These are phyloP conservation scores for Holacanthella duospinosa DNA, from an alignment of 2,888 invertebrate genomes.

Conservation along the genomic window DNA sequence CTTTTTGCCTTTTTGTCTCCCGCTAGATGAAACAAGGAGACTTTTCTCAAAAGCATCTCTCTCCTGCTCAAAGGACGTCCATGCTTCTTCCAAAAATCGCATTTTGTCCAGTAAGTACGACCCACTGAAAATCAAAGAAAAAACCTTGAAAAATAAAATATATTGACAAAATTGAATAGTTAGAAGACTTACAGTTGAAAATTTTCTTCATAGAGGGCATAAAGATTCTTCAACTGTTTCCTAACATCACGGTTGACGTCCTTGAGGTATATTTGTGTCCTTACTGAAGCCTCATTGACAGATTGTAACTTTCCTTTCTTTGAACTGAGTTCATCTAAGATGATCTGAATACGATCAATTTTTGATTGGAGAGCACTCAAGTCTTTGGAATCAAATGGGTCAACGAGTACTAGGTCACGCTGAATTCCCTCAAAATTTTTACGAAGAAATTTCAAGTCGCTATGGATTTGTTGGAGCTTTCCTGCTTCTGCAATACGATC, in stretches of 20 bases:
- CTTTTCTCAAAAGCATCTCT: constrained; percentile 34
- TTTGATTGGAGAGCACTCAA: constrained; percentile 30
- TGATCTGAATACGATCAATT: constrained; percentile 28
- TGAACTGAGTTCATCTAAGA: constrained; percentile 25
- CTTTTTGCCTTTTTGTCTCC: constrained; percentile 26
- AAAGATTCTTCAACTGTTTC: constrained; percentile 34
- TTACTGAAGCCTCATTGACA: constrained; percentile 33
- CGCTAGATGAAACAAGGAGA: constrained; percentile 16
- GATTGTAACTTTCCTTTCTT: constrained; percentile 32
- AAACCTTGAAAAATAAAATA: not conserved
- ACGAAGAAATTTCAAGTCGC: constrained; percentile 32
- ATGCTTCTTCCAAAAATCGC: constrained; percentile 35
- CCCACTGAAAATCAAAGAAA: constrained; percentile 21
- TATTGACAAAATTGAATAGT: not conserved
- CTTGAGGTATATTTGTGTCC: constrained; percentile 29
- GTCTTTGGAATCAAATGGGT: constrained; percentile 33
- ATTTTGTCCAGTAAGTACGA: constrained; percentile 35
- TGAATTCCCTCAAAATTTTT: constrained; percentile 32
- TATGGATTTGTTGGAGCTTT: constrained; percentile 32
- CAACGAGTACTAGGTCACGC: constrained; percentile 26
- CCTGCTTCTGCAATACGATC: constrained; percentile 33
- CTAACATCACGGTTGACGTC: constrained; percentile 29
- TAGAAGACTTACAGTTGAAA: constrained; percentile 32
- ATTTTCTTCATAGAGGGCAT: constrained; percentile 37
- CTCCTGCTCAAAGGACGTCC: constrained; percentile 36